phyloP scores from a whole-genome alignment of 2,888 invertebrate species.

The Glaucopsyche alexis region DNA sequence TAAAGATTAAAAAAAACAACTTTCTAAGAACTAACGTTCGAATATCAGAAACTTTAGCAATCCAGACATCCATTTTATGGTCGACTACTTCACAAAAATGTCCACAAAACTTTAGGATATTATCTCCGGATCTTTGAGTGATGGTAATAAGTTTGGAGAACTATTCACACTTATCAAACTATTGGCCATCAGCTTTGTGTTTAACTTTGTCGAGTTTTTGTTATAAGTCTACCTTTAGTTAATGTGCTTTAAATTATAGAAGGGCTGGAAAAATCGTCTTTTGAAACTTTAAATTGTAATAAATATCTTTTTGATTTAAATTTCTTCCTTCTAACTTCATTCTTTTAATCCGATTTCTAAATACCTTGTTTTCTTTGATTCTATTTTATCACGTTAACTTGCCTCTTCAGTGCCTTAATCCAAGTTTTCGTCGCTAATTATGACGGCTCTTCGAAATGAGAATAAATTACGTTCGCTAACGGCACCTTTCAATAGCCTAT shows the following conservation, averaged over 20 bases:
- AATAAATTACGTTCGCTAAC: too few relatives aligned
- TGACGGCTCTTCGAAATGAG: too few relatives aligned
- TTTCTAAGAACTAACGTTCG: neutral
- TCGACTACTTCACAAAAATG: conserved; percentile 6
- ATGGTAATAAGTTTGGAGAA: neutral
- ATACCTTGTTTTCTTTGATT: too few relatives aligned
- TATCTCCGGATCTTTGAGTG: neutral
- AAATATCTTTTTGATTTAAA: too few relatives aligned
- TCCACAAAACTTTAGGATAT: neutral
- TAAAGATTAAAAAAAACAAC: neutral
- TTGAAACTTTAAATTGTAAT: neutral
- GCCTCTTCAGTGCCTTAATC: too few relatives aligned
- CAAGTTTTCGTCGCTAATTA: too few relatives aligned
- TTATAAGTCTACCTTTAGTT: neutral
- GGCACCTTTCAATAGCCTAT: too few relatives aligned
- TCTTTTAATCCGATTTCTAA: too few relatives aligned
- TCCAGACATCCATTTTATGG: conserved; percentile 13
- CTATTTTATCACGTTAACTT: too few relatives aligned
- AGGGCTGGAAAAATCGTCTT: too few relatives aligned
- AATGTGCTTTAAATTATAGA: neutral
- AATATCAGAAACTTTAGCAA: conserved; percentile 7
- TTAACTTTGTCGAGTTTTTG: neutral
- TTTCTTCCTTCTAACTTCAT: too few relatives aligned
- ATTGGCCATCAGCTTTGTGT: neutral
- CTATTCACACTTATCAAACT: neutral